Evolutionary conservation across 2,113 vertebrate genomes (phyloP), one percentile per base, ranked within the genome.

Genomic region (Podarcis muralis): DNA sequence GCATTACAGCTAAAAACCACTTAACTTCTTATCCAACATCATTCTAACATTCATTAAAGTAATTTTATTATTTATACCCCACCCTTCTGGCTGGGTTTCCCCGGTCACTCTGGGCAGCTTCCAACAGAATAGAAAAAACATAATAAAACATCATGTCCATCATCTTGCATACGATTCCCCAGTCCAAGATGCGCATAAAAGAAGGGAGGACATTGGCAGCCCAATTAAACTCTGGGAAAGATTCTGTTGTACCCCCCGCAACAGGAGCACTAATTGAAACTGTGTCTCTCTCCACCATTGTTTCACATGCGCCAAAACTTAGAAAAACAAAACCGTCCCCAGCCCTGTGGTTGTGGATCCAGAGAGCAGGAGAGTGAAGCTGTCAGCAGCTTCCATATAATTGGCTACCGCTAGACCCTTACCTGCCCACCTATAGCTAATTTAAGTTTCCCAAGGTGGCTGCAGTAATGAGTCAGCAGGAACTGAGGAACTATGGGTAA

Each of bases 201-300:
- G 32, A 37, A 6, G 22, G 81, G 7, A 22, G 9, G 59, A 20
- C 72, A 18, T 75, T 75, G 68, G 27, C 27, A 68, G 20, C 11
- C 72, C 83, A 77, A 40, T 53, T 66, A 48, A 74, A 2, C 0
- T 5, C 27, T 69, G 78, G 57, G 0, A 69, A 35, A 1, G 12
- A 88, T 3, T 59, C 25, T 3, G 3, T 0, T 6, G 37, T 3
- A n/a, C 23, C 16, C 15, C 43, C 1, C 5, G 20, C 8, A 16
- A 72, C 32, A 1, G 1, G 5, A 87, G 43, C 8, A 72, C 2
- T 35, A 35, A 9, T 0, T 0, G 20, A 20, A 84, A 3, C 81
- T 62, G 0, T 1, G 88, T 85, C 1, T 1, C 1, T 4, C 0
- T 0, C 71, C 68, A 69, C 40, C 65, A 37, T 74, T 81, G 78